Conservation (phyloP, 1,140 invertebrate species). For the Bradynema listronoti region DNA sequence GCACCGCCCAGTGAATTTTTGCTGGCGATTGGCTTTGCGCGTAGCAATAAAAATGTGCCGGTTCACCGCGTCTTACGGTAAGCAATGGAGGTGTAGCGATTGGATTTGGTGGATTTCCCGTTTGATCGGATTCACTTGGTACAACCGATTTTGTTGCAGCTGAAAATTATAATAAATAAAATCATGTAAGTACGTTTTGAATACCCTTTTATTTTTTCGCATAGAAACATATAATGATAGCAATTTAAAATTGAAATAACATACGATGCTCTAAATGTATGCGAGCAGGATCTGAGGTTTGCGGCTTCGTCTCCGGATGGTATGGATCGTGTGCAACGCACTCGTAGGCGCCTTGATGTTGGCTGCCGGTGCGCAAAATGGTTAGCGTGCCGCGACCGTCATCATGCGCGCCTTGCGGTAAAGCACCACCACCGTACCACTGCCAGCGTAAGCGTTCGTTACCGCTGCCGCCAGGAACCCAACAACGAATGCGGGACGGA, state of each 20-base stretch:
- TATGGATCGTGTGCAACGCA: conserved; percentile 38
- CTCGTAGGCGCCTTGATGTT: conserved; percentile 50
- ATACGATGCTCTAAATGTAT: conserved; percentile 21
- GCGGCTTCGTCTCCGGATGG: conserved; percentile 18
- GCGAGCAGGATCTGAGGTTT: conserved; percentile 36
- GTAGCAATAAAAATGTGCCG: conserved; percentile 49
- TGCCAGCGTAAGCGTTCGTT: conserved; percentile 26
- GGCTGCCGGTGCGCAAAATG: conserved; percentile 18
- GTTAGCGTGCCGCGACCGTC: conserved; percentile 38
- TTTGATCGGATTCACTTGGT: too few species aligned
- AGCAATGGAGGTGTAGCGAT: conserved; percentile 51
- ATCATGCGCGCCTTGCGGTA: conserved; percentile 36
- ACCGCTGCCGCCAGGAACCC: conserved; percentile 45
- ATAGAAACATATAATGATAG: too few species aligned
- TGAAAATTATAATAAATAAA: too few species aligned
- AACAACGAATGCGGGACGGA: conserved; percentile 48
- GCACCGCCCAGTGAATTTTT: conserved; percentile 52
- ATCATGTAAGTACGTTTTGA: too few species aligned
- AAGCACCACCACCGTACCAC: conserved; percentile 24
- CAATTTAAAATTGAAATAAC: too few species aligned
- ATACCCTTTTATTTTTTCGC: too few species aligned
- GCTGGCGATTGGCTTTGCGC: conserved; percentile 49
- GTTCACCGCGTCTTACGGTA: conserved; percentile 50
- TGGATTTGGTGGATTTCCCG: conserved; percentile 43
- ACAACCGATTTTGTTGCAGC: too few species aligned